A percentile compares a stretch with the other conserved stretches of the same genome.
Evolutionary conservation across 2,888 invertebrate genomes (phyloP).

Genomic region (Leptopilina drosophilae): DNA sequence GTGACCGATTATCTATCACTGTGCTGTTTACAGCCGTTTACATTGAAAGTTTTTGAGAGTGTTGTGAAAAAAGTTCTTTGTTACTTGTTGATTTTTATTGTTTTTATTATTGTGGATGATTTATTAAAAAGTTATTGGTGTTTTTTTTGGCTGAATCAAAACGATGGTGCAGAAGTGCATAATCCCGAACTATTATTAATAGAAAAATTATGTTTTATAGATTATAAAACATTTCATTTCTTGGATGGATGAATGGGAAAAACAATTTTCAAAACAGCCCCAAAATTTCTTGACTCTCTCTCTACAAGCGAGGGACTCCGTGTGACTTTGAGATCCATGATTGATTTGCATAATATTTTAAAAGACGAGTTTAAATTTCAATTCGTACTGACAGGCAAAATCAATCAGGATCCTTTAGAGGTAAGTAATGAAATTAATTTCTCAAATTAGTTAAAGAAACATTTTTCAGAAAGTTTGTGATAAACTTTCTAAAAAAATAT

Average conservation of each 20-base stretch:
- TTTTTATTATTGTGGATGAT: too few species aligned
- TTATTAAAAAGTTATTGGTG: too few species aligned
- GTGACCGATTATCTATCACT: too few species aligned
- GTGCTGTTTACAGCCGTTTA: too few species aligned
- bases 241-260: constrained; percentile 55
- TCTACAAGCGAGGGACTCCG: constrained; percentile 55
- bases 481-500: too few species aligned
- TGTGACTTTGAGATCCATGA: constrained; percentile 54
- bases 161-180: too few species aligned
- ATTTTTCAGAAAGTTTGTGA: too few species aligned
- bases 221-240: constrained; percentile 46
- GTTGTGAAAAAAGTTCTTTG: too few species aligned
- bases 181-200: neutral
- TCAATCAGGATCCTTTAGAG: constrained; percentile 60
- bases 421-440: constrained; percentile 32
- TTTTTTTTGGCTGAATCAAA: too few species aligned
- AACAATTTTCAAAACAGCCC: constrained; percentile 40
- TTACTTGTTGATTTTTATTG: too few species aligned
- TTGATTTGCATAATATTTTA: constrained; percentile 52
- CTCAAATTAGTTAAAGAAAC: too few species aligned
- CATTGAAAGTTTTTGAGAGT: too few species aligned
- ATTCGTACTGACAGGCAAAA: constrained; percentile 53
- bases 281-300: constrained; percentile 50
- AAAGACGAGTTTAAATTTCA: constrained; percentile 48
- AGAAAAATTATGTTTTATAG: constrained; percentile 39